Percentiles rank a stretch among this genome's conserved stretches.
Evolutionary conservation across 2,113 vertebrate genomes (phyloP).

Genomic region (Gymnobelideus leadbeateri): DNA sequence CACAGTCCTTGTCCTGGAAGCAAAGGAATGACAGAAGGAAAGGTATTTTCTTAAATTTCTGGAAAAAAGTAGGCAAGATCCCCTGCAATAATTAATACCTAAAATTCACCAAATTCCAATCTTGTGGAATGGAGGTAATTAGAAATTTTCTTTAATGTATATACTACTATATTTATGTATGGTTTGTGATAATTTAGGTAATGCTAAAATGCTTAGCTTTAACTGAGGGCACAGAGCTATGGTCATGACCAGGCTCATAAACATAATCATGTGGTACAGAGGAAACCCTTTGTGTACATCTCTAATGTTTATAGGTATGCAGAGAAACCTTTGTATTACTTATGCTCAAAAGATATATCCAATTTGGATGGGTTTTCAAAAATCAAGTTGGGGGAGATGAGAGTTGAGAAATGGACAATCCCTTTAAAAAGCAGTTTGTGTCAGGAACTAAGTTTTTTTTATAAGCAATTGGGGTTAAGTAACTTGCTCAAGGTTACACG

Average conservation of each 20-base stretch:
- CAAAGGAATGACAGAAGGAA: not conserved
- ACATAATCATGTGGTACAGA: not conserved
- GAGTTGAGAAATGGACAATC: not conserved
- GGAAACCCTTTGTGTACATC: not conserved
- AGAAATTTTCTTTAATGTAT: not conserved
- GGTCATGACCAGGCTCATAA: not conserved
- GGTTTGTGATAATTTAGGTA: not conserved
- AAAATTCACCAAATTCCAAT: constrained; percentile 12
- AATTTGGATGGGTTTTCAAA: not conserved
- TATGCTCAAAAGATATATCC: not conserved
- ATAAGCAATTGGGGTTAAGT: too few species aligned
- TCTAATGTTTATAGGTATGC: not conserved
- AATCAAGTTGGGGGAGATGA: not conserved
- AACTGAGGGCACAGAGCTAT: not conserved
- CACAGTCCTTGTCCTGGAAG: not conserved
- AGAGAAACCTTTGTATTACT: not conserved
- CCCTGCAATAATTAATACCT: not conserved
- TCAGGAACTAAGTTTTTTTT: not conserved
- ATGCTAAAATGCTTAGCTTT: not conserved
- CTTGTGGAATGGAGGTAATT: not conserved
- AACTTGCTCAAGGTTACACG: too few species aligned
- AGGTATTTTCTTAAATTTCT: constrained; percentile 10
- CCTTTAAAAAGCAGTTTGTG: not conserved
- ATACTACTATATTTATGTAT: too few species aligned
- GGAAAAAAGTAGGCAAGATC: not conserved